Evolutionary conservation across 30 jellyfish, hydroid and myxozoan species (phyloP), one percentile per base, ranked within the genome.

Genomic region (Aurelia aurita): DNA sequence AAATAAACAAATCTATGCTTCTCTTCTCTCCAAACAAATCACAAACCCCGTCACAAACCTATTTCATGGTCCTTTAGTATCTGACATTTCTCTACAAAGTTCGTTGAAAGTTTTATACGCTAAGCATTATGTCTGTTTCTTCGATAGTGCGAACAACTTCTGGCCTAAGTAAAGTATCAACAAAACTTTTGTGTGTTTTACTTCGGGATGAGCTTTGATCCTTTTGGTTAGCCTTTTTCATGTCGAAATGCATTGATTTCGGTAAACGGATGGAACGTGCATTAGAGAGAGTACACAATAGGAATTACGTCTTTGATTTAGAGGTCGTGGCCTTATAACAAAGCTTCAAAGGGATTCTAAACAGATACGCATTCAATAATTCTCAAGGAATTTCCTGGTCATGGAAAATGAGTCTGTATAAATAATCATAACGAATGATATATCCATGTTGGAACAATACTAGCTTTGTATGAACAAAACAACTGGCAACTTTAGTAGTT

Each of bases 211-310:
- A 39, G 51, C 51, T 39, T 39, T 39, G 51, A 39, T 39, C 51
- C 51, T 39, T 69, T 53, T 73, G 10, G 55, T 12, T n/a, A 53
- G 82, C 44, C 43, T 35, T 72, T 72, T 72, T 72, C 18, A 73
- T 51, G 20, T 23, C 54, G 58, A 73, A 73, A 73, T 47, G 69
- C 55, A 73, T 73, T 73, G 58, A 53, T 58, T 69, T 73, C 85
- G 85, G 85, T 73, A 53, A 73, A 73, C 2, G 55, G 85, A 49
- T 73, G 85, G 25, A 12, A 19, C 21, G 58, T 47, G 85, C 85
- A 73, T 73, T 47, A 73, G 58, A 34, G 73, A 2, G 21, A 20
- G 59, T 21, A 6, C 25, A 73, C 85, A 73, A 73, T 21, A 53
- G 72, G 64, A 73, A 53, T 73, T 73, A 73, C 23, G 22, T 26